These are phyloP conservation scores for Cephus cinctus DNA, from an alignment of 1,140 invertebrate species.

Conservation along the genomic window DNA sequence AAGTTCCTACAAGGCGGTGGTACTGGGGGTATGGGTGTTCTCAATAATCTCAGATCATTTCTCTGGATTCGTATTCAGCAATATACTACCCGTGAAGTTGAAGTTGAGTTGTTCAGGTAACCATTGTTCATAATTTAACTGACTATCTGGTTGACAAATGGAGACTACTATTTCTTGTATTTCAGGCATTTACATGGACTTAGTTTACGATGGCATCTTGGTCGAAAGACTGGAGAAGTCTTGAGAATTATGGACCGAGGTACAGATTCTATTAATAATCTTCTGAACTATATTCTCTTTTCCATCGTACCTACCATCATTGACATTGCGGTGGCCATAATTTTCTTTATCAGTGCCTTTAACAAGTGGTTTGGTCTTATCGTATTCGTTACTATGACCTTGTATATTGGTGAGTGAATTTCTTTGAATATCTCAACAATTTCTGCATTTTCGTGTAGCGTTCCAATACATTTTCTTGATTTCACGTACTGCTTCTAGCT, in stretches of 20 bases:
- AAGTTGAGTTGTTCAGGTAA: conserved; percentile 63
- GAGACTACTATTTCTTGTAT: conserved; percentile 21
- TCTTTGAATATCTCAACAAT: not conserved
- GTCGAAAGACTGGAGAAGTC: conserved; percentile 93
- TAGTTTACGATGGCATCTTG: conserved; percentile 87
- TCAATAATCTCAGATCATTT: conserved; percentile 89
- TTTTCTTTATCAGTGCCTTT: conserved; percentile 85
- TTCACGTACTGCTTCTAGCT: conserved; percentile 56
- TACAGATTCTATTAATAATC: conserved; percentile 90
- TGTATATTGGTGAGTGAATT: conserved; percentile 82
- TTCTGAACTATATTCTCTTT: conserved; percentile 86
- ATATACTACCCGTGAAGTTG: conserved; percentile 89
- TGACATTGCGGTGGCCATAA: conserved; percentile 90
- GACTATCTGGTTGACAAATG: conserved; percentile 4
- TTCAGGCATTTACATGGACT: conserved; percentile 82
- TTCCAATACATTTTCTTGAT: not conserved
- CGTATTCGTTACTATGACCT: conserved; percentile 86
- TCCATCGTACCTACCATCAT: conserved; percentile 88
- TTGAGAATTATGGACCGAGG: conserved; percentile 92
- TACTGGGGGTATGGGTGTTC: conserved; percentile 85
- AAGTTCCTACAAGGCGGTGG: conserved; percentile 93
- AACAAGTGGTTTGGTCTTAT: conserved; percentile 94
- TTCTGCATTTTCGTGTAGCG: not conserved
- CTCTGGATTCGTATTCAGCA: conserved; percentile 95
- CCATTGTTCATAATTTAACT: not conserved